Evolutionary conservation across 2,797 vertebrate genomes (phyloP), one percentile per base, ranked within the genome.

Genomic region (Sandelia bainsii): DNA sequence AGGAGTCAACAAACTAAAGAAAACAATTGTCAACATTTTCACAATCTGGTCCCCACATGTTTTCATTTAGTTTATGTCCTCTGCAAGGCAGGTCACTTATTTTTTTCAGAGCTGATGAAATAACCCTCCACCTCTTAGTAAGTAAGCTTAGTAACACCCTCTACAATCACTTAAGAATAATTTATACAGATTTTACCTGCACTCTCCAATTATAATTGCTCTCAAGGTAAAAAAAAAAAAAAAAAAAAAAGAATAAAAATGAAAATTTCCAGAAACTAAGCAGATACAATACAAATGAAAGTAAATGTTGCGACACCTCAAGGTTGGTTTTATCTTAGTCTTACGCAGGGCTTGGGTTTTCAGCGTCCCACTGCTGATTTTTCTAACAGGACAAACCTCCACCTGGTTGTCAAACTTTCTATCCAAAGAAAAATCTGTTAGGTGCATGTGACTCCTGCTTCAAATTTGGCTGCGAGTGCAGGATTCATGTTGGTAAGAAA

Each of bases 31-130:
- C 1, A 40, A 37, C 25, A 48, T 34, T 52, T 5, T n/a, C 17
- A 19, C n/a, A 44, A 32, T 27, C 13, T 79, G 85, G 84, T 88
- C 80, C 85, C 82, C 12, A 3, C 45, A 65, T 1, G 0, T 56
- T 42, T 58, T 62, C 9, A 8, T 44, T 5, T 10, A 42, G 14
- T 20, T 9, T 12, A 66, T n/a, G 53, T 34, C 67, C 44, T 52
- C 45, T 34, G 22, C 7, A 19, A 64, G 53, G 54, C 48, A 50
- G 63, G 9, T 20, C 20, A 29, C 50, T 51, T 52, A 25, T 32
- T 49, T 44, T n/a, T 40, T n/a, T 48, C 51, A 49, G 8, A 71
- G 46, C 57, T 5, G 42, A 44, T 58, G 29, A 63, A 48, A 45
- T 9, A 44, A 19, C 52, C 56, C 49, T 22, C 60, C 49, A 66